Evolutionary conservation across 1,140 invertebrate species (phyloP).

Genomic region (Calycopis cecrops): DNA sequence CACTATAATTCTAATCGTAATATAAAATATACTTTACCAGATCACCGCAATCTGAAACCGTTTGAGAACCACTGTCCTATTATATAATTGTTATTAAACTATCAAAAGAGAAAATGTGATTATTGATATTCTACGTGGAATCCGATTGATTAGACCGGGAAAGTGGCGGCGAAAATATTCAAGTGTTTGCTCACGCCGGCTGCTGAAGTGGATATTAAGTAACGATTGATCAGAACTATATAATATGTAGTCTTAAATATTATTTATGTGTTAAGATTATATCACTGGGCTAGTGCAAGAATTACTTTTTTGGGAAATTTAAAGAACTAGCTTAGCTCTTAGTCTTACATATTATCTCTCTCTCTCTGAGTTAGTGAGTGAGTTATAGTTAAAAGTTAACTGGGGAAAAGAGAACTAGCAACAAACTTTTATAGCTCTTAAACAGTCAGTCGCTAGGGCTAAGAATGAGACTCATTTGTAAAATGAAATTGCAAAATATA

Average conservation of each 20-base stretch:
- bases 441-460: too few relatives aligned
- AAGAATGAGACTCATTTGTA: too few relatives aligned
- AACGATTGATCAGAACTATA: neutral
- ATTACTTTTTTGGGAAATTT: neutral
- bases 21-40: too few relatives aligned
- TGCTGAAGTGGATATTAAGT: neutral
- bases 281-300: neutral
- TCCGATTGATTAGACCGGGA: neutral
- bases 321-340: neutral
- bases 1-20: too few relatives aligned
- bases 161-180: neutral
- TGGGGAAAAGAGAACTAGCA: too few relatives aligned
- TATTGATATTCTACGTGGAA: conserved; percentile 1
- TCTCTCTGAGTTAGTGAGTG: too few relatives aligned
- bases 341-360: too few relatives aligned
- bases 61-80: neutral
- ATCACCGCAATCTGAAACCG: too few relatives aligned
- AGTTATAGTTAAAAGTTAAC: too few relatives aligned
- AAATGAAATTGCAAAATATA: too few relatives aligned
- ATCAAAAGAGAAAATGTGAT: conserved; percentile 9
- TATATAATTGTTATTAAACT: conserved; percentile 6
- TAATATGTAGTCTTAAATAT: neutral
- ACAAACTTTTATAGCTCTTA: too few relatives aligned
- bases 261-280: neutral
- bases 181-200: neutral